A percentile compares a stretch with the other conserved stretches of the same genome.
phyloP scores from a whole-genome alignment of 2,113 vertebrate species.

The Uria aalge region DNA sequence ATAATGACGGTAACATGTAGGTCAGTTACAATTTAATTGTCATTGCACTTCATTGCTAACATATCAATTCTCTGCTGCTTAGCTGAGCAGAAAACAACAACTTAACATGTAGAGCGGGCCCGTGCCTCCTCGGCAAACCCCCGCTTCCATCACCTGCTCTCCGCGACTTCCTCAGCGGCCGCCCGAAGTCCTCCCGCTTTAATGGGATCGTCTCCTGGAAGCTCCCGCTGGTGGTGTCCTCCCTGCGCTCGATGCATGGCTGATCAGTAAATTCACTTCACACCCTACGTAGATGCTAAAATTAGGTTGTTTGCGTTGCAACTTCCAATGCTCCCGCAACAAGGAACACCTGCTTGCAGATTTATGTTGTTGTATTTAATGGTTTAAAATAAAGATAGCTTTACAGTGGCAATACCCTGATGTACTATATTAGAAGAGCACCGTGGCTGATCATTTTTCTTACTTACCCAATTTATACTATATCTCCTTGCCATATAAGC shows the following conservation, averaged over 20 bases:
- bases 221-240: conserved; percentile 79
- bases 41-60: conserved; percentile 92
- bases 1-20: conserved; percentile 93
- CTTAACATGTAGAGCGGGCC: conserved; percentile 78
- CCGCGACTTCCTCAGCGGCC: conserved; percentile 74
- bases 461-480: conserved; percentile 67
- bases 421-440: conserved; percentile 53
- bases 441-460: conserved; percentile 72
- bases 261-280: conserved; percentile 83
- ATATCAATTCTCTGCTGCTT: conserved; percentile 93
- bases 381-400: conserved; percentile 73
- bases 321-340: conserved; percentile 72
- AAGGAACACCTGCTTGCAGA: conserved; percentile 80
- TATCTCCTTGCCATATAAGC: conserved; percentile 61
- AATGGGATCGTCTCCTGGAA: conserved; percentile 82
- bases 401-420: conserved; percentile 63
- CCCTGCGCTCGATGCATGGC: conserved; percentile 73
- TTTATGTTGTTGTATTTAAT: conserved; percentile 78
- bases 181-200: conserved; percentile 77
- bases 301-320: conserved; percentile 83
- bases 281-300: conserved; percentile 75
- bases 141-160: conserved; percentile 79
- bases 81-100: conserved; percentile 93
- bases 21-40: conserved; percentile 99
- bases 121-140: conserved; percentile 70